These are phyloP conservation scores for Bucco capensis DNA, from an alignment of 2,113 vertebrate species.

Conservation along the genomic window DNA sequence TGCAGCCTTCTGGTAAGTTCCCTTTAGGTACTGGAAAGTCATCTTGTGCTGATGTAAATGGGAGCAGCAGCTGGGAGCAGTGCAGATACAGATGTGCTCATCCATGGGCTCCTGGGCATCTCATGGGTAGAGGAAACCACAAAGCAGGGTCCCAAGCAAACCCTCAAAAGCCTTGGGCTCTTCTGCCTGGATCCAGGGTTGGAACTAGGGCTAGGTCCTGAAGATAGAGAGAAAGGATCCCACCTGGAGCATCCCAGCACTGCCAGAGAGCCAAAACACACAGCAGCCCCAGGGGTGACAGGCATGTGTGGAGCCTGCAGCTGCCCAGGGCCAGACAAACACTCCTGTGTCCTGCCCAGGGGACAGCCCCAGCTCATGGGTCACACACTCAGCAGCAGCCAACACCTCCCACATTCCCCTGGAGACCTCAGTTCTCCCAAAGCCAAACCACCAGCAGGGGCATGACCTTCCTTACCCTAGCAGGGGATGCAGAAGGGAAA, in stretches of 20 bases:
- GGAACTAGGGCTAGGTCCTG: background rate
- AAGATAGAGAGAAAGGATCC: background rate
- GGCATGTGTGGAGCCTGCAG: accelerated
- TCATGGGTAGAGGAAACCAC: background rate
- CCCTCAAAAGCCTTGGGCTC: background rate
- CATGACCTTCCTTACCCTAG: accelerated
- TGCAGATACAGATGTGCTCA: background rate
- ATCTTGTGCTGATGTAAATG: background rate
- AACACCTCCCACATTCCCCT: accelerated
- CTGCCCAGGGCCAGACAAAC: background rate
- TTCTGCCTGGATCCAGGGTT: background rate
- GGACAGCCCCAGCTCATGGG: too few species aligned
- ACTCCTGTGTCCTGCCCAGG: accelerated
- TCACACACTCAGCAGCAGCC: accelerated
- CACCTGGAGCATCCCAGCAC: background rate
- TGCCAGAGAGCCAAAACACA: background rate
- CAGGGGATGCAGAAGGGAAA: background rate
- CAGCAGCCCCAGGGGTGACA: background rate
- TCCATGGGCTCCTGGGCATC: background rate
- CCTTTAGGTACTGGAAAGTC: too few species aligned
- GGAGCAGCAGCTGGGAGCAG: background rate
- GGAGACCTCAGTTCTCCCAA: background rate
- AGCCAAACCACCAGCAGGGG: background rate
- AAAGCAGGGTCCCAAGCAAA: background rate
- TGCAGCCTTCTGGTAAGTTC: too few species aligned